Evolutionary conservation across 2,888 invertebrate species (phyloP), one percentile per base, ranked within the genome.

Genomic region (Eretmocerus hayati): DNA sequence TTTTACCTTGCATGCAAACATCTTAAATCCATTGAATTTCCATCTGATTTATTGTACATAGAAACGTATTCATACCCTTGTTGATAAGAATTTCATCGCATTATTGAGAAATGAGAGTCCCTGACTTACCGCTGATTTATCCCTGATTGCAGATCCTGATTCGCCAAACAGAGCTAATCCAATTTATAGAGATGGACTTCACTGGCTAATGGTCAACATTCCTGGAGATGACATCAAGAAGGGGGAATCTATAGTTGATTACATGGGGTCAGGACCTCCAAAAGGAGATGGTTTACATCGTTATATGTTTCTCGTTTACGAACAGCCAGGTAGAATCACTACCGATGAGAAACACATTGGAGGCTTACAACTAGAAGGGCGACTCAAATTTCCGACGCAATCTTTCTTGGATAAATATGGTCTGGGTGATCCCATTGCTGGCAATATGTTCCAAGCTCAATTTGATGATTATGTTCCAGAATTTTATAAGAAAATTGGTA

Each of bases 401-500:
- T 77, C 77, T 55, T 81, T 82, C 58, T 77, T 78, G 0, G 68
- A 76, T 40, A 75, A 81, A 52, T 80, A 74, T 58, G 74, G 77
- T 55, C 64, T 82, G 47, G 80, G 80, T 4, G 64, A 72, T 2
- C 80, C 81, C 0, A 64, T 81, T 18, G 80, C 80, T 58, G 82
- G 81, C 13, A 82, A 81, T 59, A 82, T 78, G 46, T 50, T 45
- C 32, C 16, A 73, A 30, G 80, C 80, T 3, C 70, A 80, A 64
- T 81, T 76, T 62, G 81, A 81, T 58, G 75, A 79, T 52, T 81
- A 79, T 59, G 81, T 81, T 5, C 73, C 74, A 11, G 64, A 57
- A 36, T 60, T 74, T 37, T 67, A 73, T 42, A 71, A 71, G 42
- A 71, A 53, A 53, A 70, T 22, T 16, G 64, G 59, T 63, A 26